phyloP scores from a whole-genome alignment of 2,888 invertebrate genomes.

The Noctua janthe region DNA sequence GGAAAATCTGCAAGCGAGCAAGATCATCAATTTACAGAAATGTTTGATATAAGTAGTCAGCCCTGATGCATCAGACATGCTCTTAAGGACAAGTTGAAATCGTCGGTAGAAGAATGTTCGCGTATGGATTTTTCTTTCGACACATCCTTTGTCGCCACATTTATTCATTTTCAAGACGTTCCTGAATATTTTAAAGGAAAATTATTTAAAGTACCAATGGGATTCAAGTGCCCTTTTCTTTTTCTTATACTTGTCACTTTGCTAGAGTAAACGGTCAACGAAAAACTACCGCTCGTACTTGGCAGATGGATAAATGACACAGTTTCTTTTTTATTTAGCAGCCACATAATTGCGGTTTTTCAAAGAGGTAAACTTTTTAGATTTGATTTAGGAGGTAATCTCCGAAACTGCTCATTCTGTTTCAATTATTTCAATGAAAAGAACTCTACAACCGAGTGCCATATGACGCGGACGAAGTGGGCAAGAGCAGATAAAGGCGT shows the following conservation, averaged over 20 bases:
- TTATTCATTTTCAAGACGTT: constrained; percentile 46
- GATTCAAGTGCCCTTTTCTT: constrained; percentile 6
- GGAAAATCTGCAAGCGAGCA: background rate
- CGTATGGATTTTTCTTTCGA: constrained; percentile 45
- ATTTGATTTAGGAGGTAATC: background rate
- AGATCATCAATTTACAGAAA: background rate
- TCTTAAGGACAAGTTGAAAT: constrained; percentile 60
- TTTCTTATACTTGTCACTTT: background rate
- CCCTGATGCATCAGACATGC: constrained; percentile 53
- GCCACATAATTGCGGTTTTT: background rate
- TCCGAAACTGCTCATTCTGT: background rate
- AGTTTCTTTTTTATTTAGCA: background rate
- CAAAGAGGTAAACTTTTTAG: background rate
- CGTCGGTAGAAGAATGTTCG: constrained; percentile 47
- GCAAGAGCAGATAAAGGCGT: background rate
- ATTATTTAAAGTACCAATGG: constrained; percentile 32
- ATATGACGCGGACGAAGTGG: background rate
- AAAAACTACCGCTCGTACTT: background rate
- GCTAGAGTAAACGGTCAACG: background rate
- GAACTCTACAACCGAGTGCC: background rate
- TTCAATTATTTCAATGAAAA: background rate
- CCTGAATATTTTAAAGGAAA: constrained; percentile 56
- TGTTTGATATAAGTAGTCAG: constrained; percentile 8
- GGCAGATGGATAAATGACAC: background rate
- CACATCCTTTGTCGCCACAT: constrained; percentile 27